These are phyloP conservation scores for Goniozus legneri DNA, from an alignment of 1,140 invertebrate species.

Conservation along the genomic window DNA sequence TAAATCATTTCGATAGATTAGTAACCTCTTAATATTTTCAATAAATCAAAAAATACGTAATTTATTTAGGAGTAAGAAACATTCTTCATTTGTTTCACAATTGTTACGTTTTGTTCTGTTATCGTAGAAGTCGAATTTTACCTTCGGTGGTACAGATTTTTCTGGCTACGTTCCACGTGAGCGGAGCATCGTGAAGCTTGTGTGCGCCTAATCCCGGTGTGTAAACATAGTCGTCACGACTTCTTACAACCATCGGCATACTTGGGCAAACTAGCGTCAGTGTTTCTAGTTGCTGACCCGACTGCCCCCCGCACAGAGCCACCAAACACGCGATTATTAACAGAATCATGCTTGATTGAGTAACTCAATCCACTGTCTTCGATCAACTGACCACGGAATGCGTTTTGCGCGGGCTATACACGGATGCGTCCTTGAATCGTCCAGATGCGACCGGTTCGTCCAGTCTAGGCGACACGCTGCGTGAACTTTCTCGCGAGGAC, in stretches of 20 bases:
- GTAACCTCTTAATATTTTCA: background rate
- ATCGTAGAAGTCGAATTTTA: background rate
- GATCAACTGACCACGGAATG: no score
- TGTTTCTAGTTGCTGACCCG: background rate
- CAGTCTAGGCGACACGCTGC: no score
- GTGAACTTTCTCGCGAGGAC: no score
- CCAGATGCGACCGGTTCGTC: no score
- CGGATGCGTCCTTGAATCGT: no score
- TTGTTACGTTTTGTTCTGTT: no score
- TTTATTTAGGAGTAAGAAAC: background rate
- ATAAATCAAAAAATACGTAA: background rate
- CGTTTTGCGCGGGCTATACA: no score
- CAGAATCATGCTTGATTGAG: no score
- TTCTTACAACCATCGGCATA: constrained; percentile 1
- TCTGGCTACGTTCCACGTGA: background rate
- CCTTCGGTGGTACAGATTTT: constrained; percentile 1
- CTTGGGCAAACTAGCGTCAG: constrained; percentile 1
- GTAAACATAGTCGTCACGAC: constrained; percentile 3
- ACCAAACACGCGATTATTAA: no score
- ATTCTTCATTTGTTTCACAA: background rate
- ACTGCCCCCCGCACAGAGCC: no score
- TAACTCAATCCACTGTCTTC: no score
- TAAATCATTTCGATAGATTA: background rate
- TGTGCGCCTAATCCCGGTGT: background rate
- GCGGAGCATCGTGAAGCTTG: constrained; percentile 5